Evolutionary conservation across 53 echinoderm and acorn worm genomes (phyloP).

Genomic region (Actinopyga echinites): DNA sequence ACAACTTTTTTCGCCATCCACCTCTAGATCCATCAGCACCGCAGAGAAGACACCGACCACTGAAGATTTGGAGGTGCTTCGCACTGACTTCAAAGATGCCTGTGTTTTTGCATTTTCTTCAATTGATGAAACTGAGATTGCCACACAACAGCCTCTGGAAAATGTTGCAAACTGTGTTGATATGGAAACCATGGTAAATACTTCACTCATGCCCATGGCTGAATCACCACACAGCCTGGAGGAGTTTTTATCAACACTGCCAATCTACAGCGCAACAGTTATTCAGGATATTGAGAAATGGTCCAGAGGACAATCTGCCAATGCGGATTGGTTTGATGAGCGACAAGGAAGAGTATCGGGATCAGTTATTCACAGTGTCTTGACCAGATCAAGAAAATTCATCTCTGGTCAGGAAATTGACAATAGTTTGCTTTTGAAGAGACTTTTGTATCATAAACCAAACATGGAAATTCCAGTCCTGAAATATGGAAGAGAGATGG

Average conservation of each 20-base stretch:
- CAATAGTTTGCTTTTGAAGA: neutral
- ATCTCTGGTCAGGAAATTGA: neutral
- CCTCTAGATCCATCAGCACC: neutral
- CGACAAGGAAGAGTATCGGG: neutral
- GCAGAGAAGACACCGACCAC: neutral
- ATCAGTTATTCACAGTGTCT: neutral
- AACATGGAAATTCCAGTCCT: neutral
- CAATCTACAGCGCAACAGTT: neutral
- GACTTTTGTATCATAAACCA: neutral
- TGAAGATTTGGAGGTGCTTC: neutral
- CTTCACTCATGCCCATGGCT: neutral
- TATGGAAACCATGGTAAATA: neutral
- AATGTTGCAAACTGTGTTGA: neutral
- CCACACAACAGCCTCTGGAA: too few relatives aligned
- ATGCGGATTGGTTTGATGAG: neutral
- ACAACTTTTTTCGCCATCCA: constrained; percentile 10
- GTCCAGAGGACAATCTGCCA: neutral
- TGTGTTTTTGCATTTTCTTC: neutral
- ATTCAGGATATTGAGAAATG: neutral
- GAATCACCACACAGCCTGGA: too few relatives aligned
- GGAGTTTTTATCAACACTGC: neutral
- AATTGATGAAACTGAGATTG: too few relatives aligned
- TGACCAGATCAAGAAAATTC: neutral
- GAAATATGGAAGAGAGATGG: constrained; percentile 33
- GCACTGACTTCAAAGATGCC: neutral